These are phyloP conservation scores for Ormyrus nitidulus DNA, from an alignment of 2,888 invertebrate genomes.

Conservation along the genomic window DNA sequence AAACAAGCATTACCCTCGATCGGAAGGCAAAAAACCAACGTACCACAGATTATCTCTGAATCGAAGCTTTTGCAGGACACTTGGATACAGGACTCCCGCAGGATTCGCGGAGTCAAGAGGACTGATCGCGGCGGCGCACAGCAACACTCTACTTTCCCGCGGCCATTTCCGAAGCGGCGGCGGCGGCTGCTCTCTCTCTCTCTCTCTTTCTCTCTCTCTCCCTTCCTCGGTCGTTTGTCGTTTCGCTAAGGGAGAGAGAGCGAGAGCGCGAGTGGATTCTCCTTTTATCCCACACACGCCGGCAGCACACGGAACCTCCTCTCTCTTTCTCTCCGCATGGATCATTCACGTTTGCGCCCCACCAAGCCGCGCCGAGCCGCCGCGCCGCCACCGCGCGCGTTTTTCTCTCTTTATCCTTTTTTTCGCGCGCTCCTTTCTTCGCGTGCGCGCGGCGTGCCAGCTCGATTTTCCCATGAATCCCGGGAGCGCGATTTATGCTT, in stretches of 20 bases:
- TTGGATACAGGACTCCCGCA: neutral
- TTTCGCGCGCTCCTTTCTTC: slow-evolving; percentile 12
- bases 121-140: slow-evolving; percentile 10
- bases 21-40: too few species aligned
- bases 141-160: slow-evolving; percentile 72
- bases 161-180: slow-evolving; percentile 71
- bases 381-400: neutral
- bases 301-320: slow-evolving; percentile 9
- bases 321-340: slow-evolving; percentile 62
- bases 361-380: slow-evolving; percentile 55
- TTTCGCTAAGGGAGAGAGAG: neutral
- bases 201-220: slow-evolving; percentile 25
- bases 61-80: neutral
- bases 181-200: slow-evolving; percentile 15
- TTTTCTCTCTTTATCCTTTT: slow-evolving; percentile 23
- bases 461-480: slow-evolving; percentile 45
- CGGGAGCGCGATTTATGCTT: neutral
- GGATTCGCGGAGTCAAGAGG: neutral
- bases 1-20: too few species aligned
- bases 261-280: slow-evolving; percentile 12
- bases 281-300: slow-evolving; percentile 23
- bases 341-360: slow-evolving; percentile 73
- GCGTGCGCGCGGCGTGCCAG: neutral
- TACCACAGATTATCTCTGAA: too few species aligned
- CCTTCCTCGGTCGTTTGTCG: neutral